Percentiles rank a stretch among this genome's conserved stretches.
phyloP scores from a whole-genome alignment of 2,113 vertebrate species.

The Dipodomys ordii region DNA sequence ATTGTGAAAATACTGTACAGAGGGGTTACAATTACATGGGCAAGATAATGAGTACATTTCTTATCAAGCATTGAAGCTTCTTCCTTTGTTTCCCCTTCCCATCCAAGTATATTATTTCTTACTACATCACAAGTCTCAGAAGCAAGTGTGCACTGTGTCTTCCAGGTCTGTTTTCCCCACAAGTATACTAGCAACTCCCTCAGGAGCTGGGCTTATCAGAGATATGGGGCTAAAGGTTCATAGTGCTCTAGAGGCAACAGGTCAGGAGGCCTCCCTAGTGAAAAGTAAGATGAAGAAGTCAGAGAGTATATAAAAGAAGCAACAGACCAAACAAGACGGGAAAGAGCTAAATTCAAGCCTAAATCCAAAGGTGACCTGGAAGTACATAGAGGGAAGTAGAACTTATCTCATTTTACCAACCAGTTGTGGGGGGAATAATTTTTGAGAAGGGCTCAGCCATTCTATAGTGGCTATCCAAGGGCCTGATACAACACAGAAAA shows the following conservation, averaged over 20 bases:
- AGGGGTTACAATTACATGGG: no score
- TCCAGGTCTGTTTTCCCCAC: neutral
- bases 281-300: neutral
- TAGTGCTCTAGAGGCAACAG: neutral
- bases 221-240: neutral
- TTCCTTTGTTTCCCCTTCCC: no score
- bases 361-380: neutral
- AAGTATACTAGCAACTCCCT: neutral
- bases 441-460: neutral
- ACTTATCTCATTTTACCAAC: neutral
- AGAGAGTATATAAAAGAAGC: rapidly evolving
- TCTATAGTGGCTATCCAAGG: neutral
- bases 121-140: neutral
- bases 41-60: no score
- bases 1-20: no score
- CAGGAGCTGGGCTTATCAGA: neutral
- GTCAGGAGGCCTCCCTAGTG: neutral
- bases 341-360: neutral
- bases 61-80: no score
- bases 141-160: neutral
- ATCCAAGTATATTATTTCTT: neutral
- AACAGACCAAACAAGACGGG: neutral
- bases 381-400: neutral
- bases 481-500: neutral
- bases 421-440: neutral